Conservation (phyloP, 2,797 vertebrate species). For the Rhyacichthys aspro region DNA sequence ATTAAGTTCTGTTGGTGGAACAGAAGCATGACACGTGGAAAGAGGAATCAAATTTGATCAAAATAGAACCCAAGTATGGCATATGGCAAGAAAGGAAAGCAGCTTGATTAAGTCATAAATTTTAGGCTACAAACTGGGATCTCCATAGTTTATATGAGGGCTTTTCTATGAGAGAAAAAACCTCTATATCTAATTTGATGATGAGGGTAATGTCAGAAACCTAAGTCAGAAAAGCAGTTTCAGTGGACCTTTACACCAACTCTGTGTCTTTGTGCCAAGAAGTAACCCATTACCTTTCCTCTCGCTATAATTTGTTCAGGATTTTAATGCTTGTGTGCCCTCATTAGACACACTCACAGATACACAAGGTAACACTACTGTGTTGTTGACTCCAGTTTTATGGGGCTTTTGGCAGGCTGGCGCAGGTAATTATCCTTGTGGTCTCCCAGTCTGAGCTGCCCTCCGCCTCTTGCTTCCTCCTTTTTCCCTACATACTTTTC, state of each 20-base stretch:
- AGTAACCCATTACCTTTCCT: constrained; percentile 46
- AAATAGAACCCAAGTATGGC: constrained; percentile 7
- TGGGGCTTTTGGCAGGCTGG: constrained; percentile 80
- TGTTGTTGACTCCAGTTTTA: constrained; percentile 83
- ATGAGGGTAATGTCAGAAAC: constrained; percentile 28
- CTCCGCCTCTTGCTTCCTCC: constrained; percentile 60
- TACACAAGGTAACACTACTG: constrained; percentile 75
- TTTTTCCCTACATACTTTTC: constrained; percentile 52
- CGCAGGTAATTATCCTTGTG: constrained; percentile 81
- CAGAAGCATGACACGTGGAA: background rate
- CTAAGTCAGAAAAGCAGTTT: constrained; percentile 30
- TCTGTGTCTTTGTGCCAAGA: constrained; percentile 55
- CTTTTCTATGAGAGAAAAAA: constrained; percentile 31
- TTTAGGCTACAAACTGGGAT: constrained; percentile 26
- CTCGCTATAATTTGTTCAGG: constrained; percentile 70
- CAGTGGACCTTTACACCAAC: constrained; percentile 40
- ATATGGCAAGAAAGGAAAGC: constrained; percentile 7
- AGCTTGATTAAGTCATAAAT: constrained; percentile 17
- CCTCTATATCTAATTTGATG: constrained; percentile 47
- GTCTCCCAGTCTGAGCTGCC: constrained; percentile 71
- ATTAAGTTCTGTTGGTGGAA: constrained; percentile 84
- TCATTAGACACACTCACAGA: constrained; percentile 69
- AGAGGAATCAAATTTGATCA: background rate
- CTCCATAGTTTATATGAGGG: constrained; percentile 20
- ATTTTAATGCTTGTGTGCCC: constrained; percentile 71